phyloP scores from a whole-genome alignment of 2,113 vertebrate species.

The Etheostoma spectabile region DNA sequence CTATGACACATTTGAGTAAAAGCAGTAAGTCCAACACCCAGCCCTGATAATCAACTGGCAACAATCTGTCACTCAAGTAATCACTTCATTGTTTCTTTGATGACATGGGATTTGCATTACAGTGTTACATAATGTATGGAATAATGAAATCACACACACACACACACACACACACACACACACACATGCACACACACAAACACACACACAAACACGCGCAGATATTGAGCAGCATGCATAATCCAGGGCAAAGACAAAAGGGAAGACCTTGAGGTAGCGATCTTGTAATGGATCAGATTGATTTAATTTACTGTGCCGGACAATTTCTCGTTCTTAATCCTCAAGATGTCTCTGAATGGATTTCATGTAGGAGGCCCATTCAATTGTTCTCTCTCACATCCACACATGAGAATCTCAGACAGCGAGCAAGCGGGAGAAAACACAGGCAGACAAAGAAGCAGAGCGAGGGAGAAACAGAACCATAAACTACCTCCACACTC shows the following conservation, averaged over 20 bases:
- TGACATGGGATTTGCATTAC: conserved; percentile 10
- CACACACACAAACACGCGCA: conserved; percentile 14
- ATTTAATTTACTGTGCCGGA: conserved; percentile 70
- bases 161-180: conserved; percentile 13
- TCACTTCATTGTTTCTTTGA: conserved; percentile 45
- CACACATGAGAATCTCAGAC: conserved; percentile 51
- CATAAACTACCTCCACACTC: conserved; percentile 67
- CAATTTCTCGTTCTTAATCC: conserved; percentile 77
- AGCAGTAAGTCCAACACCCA: neutral
- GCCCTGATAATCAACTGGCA: neutral
- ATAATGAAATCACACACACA: neutral
- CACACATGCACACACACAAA: conserved; percentile 16
- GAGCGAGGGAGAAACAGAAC: conserved; percentile 20
- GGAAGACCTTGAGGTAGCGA: conserved; percentile 66
- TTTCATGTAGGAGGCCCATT: conserved; percentile 77
- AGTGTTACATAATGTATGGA: conserved; percentile 13
- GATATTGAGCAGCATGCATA: conserved; percentile 40
- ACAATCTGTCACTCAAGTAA: conserved; percentile 14
- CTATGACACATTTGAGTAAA: conserved; percentile 3
- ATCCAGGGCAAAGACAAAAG: conserved; percentile 68
- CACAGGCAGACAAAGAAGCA: conserved; percentile 64
- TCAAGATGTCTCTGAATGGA: conserved; percentile 77
- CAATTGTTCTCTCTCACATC: conserved; percentile 69
- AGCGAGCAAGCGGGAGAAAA: conserved; percentile 47
- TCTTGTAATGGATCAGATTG: conserved; percentile 78